phyloP scores from a whole-genome alignment of 2,797 vertebrate species.

The Danio tinwini region DNA sequence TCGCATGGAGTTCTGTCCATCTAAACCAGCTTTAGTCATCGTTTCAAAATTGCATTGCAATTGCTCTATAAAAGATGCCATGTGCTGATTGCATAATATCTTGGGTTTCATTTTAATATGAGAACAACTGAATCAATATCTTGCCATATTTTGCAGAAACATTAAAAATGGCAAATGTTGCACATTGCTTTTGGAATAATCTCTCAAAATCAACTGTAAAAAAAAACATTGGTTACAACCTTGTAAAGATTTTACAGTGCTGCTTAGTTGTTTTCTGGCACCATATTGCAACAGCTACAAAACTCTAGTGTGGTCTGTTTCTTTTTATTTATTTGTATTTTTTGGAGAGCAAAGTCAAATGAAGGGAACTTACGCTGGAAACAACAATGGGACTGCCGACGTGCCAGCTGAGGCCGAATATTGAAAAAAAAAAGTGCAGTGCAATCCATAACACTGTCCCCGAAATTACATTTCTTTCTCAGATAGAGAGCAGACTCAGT shows the following conservation, averaged over 20 bases:
- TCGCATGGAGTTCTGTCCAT: background rate
- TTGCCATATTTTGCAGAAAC: background rate
- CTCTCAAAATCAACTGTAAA: conserved; percentile 28
- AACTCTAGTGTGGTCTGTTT: conserved; percentile 37
- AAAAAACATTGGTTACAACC: conserved; percentile 39
- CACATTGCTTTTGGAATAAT: conserved; percentile 8
- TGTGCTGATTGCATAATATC: conserved; percentile 27
- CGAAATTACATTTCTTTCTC: conserved; percentile 68
- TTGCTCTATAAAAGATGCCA: conserved; percentile 10
- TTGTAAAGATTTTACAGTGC: conserved; percentile 47
- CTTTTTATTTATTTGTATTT: background rate
- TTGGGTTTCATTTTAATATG: conserved; percentile 9
- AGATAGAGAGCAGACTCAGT: conserved; percentile 61
- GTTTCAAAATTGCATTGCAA: background rate
- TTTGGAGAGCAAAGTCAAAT: conserved; percentile 46
- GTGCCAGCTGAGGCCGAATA: conserved; percentile 63
- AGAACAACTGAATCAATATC: background rate
- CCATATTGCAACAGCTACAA: conserved; percentile 37
- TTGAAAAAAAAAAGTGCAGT: conserved; percentile 66
- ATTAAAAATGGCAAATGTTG: conserved; percentile 31
- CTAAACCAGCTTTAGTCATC: conserved; percentile 17
- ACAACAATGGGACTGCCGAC: conserved; percentile 30
- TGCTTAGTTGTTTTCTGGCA: conserved; percentile 37
- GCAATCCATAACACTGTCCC: conserved; percentile 70
- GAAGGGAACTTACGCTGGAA: conserved; percentile 57